Evolutionary conservation across 1,140 invertebrate genomes (phyloP).

Genomic region (Heliconius congener): DNA sequence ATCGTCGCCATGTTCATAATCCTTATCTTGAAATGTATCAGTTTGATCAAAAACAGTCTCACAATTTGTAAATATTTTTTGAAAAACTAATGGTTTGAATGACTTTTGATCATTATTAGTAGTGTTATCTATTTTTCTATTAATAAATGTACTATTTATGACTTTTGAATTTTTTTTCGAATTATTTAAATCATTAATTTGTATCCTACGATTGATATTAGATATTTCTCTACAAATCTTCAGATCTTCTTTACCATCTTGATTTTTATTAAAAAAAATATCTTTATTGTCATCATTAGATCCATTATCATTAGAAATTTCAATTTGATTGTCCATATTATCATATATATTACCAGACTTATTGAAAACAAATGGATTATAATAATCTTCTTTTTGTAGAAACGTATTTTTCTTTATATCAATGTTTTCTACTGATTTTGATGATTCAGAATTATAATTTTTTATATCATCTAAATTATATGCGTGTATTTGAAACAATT

Average conservation of each 20-base stretch:
- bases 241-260: neutral
- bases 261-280: neutral
- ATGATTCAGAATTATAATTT: neutral
- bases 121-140: neutral
- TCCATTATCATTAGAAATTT: neutral
- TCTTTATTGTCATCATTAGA: neutral
- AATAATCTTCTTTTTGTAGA: constrained; percentile 24
- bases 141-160: neutral
- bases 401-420: constrained; percentile 26
- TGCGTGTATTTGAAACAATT: constrained; percentile 19
- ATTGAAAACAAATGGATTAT: constrained; percentile 26
- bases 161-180: neutral
- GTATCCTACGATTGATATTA: neutral
- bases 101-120: neutral
- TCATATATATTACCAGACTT: constrained; percentile 12
- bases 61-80: neutral
- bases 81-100: neutral
- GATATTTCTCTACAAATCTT: neutral
- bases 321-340: neutral
- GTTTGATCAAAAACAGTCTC: neutral
- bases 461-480: constrained; percentile 22
- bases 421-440: neutral
- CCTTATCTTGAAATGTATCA: neutral
- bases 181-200: neutral
- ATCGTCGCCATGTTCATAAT: neutral